A percentile compares a stretch with the other conserved stretches of the same genome.
These are phyloP conservation scores for Steinernema carpocapsae DNA, from an alignment of 2,888 invertebrate genomes.

Conservation along the genomic window DNA sequence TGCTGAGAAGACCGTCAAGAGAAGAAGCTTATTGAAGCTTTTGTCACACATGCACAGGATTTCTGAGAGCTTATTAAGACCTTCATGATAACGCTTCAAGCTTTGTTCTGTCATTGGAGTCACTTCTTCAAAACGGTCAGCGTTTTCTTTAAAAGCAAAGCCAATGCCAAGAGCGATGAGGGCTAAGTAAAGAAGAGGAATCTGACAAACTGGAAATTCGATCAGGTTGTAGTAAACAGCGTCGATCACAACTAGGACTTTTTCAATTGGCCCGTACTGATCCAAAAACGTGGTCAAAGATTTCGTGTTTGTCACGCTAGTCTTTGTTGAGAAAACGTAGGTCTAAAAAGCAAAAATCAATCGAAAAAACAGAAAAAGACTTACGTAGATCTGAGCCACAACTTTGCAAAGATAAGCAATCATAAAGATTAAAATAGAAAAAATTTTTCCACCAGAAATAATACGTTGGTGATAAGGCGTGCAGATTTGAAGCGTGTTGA, in stretches of 20 bases:
- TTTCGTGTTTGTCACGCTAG: too few species aligned
- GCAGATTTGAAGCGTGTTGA: not conserved
- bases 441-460: not conserved
- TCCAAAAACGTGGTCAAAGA: too few species aligned
- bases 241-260: not conserved
- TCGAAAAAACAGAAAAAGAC: not conserved
- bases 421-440: not conserved
- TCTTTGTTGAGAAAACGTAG: too few species aligned
- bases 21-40: slow-evolving; percentile 11
- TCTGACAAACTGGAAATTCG: slow-evolving; percentile 14
- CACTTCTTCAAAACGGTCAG: not conserved
- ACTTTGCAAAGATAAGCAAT: not conserved
- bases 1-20: not conserved
- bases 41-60: not conserved
- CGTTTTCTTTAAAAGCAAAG: slow-evolving; percentile 3
- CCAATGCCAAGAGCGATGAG: slow-evolving; percentile 3
- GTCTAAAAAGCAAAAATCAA: not conserved
- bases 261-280: not conserved
- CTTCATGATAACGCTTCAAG: not conserved
- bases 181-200: slow-evolving; percentile 3
- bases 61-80: slow-evolving; percentile 3
- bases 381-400: not conserved
- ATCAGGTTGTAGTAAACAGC: slow-evolving; percentile 7
- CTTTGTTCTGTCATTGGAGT: not conserved
- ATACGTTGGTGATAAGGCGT: not conserved